A percentile compares a stretch with the other conserved stretches of the same genome.
phyloP scores from a whole-genome alignment of 2,113 vertebrate species.

The Candoia aspera region DNA sequence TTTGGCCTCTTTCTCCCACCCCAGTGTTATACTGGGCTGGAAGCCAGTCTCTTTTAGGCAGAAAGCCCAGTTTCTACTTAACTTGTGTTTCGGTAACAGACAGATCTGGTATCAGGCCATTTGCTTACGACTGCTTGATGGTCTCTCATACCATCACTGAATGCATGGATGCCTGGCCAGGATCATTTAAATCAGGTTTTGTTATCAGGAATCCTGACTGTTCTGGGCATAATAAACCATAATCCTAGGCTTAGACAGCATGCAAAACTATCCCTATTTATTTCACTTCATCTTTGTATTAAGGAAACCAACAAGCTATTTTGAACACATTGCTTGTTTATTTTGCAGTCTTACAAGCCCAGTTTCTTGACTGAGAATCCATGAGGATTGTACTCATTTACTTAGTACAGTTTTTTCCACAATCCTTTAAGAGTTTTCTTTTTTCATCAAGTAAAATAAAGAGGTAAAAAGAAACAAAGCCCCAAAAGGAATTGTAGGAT shows the following conservation, averaged over 20 bases:
- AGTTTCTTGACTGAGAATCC: not conserved
- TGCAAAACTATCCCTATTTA: not conserved
- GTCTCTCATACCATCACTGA: not conserved
- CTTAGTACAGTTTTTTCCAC: not conserved
- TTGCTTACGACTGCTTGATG: too few relatives aligned
- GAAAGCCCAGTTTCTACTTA: not conserved
- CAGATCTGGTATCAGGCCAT: too few relatives aligned
- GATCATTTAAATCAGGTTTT: not conserved
- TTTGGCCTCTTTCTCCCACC: not conserved
- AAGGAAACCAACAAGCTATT: not conserved
- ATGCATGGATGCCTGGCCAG: not conserved
- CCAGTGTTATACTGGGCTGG: not conserved
- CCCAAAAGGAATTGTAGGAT: not conserved
- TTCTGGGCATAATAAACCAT: not conserved
- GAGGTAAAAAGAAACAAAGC: not conserved
- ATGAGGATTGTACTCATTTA: not conserved
- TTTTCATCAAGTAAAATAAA: constrained; percentile 1
- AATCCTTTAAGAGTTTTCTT: not conserved
- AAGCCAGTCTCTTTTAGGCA: not conserved
- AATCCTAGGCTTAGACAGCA: not conserved
- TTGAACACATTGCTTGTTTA: not conserved
- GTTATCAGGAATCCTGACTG: not conserved
- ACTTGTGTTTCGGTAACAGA: not conserved
- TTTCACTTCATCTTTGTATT: not conserved
- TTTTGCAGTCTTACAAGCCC: not conserved